These are phyloP conservation scores for Daphoenositta chrysoptera DNA, from an alignment of 2,113 vertebrate genomes.

Conservation along the genomic window DNA sequence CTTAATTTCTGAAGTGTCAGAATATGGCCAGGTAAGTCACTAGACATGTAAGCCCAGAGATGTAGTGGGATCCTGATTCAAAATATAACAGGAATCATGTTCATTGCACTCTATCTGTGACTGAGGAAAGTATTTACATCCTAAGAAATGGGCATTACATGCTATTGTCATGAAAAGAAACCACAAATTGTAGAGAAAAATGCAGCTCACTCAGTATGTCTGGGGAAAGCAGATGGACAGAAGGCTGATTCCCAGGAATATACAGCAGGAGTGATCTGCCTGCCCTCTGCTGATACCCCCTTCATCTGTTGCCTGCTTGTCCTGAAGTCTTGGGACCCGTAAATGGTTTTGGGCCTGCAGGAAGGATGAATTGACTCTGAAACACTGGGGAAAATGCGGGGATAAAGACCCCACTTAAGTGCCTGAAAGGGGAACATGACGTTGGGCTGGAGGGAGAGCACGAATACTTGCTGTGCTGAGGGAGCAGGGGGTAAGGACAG, in stretches of 20 bases:
- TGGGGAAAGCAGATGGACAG: neutral
- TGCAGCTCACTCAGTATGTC: neutral
- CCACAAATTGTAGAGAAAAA: neutral
- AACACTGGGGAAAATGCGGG: neutral
- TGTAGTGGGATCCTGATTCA: neutral
- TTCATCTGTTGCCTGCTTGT: neutral
- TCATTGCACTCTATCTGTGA: neutral
- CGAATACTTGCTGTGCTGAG: neutral
- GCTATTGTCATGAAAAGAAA: neutral
- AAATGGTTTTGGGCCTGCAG: neutral
- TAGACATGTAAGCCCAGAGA: neutral
- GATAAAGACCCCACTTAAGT: neutral
- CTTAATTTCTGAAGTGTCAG: neutral
- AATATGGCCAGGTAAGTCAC: neutral
- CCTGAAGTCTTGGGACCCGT: neutral
- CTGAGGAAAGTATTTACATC: neutral
- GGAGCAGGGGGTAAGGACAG: neutral
- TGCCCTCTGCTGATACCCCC: neutral
- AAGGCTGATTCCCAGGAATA: neutral
- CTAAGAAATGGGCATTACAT: neutral
- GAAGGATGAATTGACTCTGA: neutral
- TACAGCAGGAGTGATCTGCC: neutral
- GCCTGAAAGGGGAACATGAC: neutral
- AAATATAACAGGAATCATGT: neutral
- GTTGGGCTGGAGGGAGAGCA: neutral